Base-by-base conservation (phyloP, 2,888 invertebrate species). In the Apotomis turbidana region DNA sequence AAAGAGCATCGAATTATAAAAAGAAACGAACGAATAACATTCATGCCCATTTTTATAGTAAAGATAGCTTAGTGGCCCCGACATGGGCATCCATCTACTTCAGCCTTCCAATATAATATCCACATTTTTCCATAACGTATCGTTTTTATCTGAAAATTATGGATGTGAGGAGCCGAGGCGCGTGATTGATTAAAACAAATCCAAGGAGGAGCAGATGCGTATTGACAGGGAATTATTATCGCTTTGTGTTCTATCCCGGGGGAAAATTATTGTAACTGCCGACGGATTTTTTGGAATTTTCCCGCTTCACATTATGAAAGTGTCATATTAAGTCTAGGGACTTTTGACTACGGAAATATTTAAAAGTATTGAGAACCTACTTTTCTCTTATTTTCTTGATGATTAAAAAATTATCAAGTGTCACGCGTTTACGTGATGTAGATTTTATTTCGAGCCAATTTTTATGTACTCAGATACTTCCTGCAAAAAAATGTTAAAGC, bases 131-230 rank as follows among this genome's bases (percentile, higher is more conserved):
- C 58, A 58, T 41, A 58, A 58, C 13, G 38, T 51, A 51, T 67
- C 67, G 46, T 58, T 67, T 70, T 71, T 62, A 71, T 71, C 71
- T 44, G 58, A 61, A 61, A 60, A 55, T 62, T 54, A 55, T 27
- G 27, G 46, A 62, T 62, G 36, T 54, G 55, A 6, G 54, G 55
- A 9, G 68, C 15, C 3, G 57, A 60, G 68, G 67, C 54, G 71
- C 64, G 74, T 78, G 78, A 78, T 78, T 76, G 78, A 78, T 78
- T 75, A 78, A 76, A 77, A 75, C 62, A 68, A 70, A 76, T 77
- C 69, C 74, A 75, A 77, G 75, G 76, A 71, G 54, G 55, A 67
- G 54, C 71, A 66, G 74, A 71, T 70, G 74, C 74, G 75, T 75
- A 75, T 74, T 76, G 78, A 76, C 76, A 76, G 74, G 66, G 68